Base-by-base conservation (phyloP, 2,888 invertebrate genomes). In the Euphydryas editha region DNA sequence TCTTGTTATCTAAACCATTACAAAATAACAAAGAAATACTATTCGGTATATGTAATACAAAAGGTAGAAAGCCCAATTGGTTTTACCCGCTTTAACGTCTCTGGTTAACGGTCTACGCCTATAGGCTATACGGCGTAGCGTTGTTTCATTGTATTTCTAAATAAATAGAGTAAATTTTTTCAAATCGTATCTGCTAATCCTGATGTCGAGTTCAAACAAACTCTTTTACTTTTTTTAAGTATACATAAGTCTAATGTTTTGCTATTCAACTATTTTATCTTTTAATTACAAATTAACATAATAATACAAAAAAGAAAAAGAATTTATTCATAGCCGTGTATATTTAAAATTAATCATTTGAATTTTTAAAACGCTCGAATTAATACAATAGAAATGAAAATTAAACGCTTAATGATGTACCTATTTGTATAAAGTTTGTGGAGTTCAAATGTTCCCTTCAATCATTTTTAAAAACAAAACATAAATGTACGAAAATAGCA, bases 201-300 rank as follows among this genome's bases (percentile, higher is more conserved):
- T 30, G 8, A 30, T n/a, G n/a, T n/a, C n/a, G n/a, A n/a, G n/a
- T n/a, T n/a, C 30, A 30, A 30, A 30, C 30, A 30, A 30, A 30
- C 30, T 30, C 8, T 30, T 30, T 0, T 7, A 30, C 30, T 30
- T 30, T 30, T n/a, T 30, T 30, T 8, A 30, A 30, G 39, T 39
- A 39, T 39, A 39, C 3, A 37, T 36, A 17, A 11, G 17, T n/a
- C 10, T 18, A 62, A 39, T 21, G 37, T 39, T 47, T 56, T 17
- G 20, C 6, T 11, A 20, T 49, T 46, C 11, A 24, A 56, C 42
- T 56, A 21, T 21, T 10, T 42, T 64, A 65, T 65, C 65, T 60
- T 60, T 60, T 65, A 56, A 65, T 65, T 60, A 60, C n/a, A 39
- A 46, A 65, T 65, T 60, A 56, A 6, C 56, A 59, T 55, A 49